phyloP scores from a whole-genome alignment of 2,797 vertebrate genomes.

The Pseudopleuronectes americanus region DNA sequence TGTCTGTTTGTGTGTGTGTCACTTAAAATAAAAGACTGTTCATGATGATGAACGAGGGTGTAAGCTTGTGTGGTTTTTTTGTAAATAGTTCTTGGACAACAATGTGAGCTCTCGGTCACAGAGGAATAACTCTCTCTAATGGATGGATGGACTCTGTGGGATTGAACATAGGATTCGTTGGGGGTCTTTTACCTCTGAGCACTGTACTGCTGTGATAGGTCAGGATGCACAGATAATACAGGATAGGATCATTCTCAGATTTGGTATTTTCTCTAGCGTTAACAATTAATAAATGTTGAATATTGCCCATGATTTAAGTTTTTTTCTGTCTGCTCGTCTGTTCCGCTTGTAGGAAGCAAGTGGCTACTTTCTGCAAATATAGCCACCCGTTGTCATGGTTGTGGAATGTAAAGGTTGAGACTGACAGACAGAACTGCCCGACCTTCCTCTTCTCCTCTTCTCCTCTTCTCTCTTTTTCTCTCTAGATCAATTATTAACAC shows the following conservation, averaged over 20 bases:
- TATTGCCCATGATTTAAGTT: no score
- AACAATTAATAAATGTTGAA: neutral
- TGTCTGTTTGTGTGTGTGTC: neutral
- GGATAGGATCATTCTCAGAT: neutral
- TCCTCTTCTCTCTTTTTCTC: constrained; percentile 5
- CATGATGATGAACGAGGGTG: neutral
- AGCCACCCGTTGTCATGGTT: constrained; percentile 66
- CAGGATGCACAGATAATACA: neutral
- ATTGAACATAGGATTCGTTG: no score
- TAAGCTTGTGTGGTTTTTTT: neutral
- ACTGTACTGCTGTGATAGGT: neutral
- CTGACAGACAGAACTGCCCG: constrained; percentile 34
- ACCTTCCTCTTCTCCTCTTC: constrained; percentile 2
- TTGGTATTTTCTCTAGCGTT: neutral
- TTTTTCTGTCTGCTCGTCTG: constrained; percentile 1
- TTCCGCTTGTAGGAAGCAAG: constrained; percentile 42
- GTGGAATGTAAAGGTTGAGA: constrained; percentile 68
- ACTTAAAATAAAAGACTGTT: neutral
- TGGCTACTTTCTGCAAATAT: constrained; percentile 62
- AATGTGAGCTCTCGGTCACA: neutral
- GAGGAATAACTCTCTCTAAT: neutral
- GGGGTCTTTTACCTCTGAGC: no score
- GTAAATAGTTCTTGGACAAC: neutral
- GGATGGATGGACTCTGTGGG: neutral
- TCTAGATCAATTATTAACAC: neutral